Evolutionary conservation across 2,888 invertebrate genomes (phyloP), one percentile per base, ranked within the genome.

Genomic region (Apodemia zela): DNA sequence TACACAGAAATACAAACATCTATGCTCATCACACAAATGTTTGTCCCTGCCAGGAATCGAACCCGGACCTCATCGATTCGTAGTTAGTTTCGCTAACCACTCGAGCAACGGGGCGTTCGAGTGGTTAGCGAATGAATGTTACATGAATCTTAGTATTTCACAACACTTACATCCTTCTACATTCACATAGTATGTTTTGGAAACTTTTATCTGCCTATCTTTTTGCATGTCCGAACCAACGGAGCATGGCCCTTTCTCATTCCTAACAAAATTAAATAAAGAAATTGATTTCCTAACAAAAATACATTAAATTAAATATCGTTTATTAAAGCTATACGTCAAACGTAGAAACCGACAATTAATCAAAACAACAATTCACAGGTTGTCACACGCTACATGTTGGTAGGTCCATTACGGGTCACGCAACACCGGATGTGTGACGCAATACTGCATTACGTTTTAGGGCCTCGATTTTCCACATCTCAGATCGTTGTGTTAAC

Each of bases 401-500:
- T n/a, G 65, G 59, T 63, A 66, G 59, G 67, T 59, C 65, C 49
- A 61, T 62, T 63, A 62, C 62, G 63, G 63, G 61, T 67, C 71
- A 71, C 70, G 69, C 71, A 64, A 70, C 57, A 66, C 63, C 63
- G 54, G 54, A 17, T 63, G 69, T 69, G 70, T 69, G 70, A 70
- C 70, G 67, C 67, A 65, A 69, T 57, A 72, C 75, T 73, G 71
- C 77, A 78, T 81, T 80, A 79, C 75, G 76, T 82, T 87, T 85
- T 87, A 85, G 88, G 87, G 79, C 83, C 81, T 78, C 84, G 82
- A 81, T 84, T 85, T 86, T 87, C 87, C 86, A 86, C 88, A 84
- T 88, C 88, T 88, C 85, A 87, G 85, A 86, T 84, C 63, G 81
- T 81, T 84, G 85, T 87, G 89, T 87, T 88, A 87, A 82, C 81